Base-by-base conservation (phyloP, 2,797 vertebrate species). In the Oreortyx pictus region DNA sequence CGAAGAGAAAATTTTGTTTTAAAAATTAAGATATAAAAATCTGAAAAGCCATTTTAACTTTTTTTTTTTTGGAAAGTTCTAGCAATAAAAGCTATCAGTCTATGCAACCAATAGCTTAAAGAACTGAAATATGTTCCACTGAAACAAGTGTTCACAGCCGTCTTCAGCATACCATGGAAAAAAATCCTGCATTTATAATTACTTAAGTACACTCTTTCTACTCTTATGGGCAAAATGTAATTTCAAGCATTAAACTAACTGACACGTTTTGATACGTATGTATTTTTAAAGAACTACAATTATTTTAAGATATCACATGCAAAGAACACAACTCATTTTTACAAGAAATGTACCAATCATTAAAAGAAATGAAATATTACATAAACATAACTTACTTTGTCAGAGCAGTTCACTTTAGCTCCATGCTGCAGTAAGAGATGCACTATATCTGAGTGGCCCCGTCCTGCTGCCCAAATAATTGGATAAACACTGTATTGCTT, bases 401-500 rank as follows among this genome's bases (percentile, higher is more conserved):
- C 99, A 43, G 99, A 99, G 94, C 99, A 99, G 97, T 99, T 99
- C 97, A 99, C 99, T 92, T 99, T 99, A 33, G 99, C 99, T 62
- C 98, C 99, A 29, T 98, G 87, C 20, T 98, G 96, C 85, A 99
- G 97, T 71, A 99, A 95, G 18, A 99, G 97, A 70, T 98, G 98
- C 11, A 99, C 99, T 61, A 99, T 98, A 73, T 98, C 98, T 0
- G 98, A 97, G 54, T 99, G 99, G 66, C 99, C 99, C 80, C 99
- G 98, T n/a, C 99, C 99, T 4, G 99, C 98, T 9, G 99, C 98
- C 99, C 99, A 99, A 92, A 99, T 99, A 96, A 99, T 98, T 17
- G 99, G 99, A 94, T 99, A 99, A 88, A 99, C 99, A 17, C 99
- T 99, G 96, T 99, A 99, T 98, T 99, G 99, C 98, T 99, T 96